Base-by-base conservation (phyloP, 64 coral and sea anemone species). In the Pachyseris speciosa region DNA sequence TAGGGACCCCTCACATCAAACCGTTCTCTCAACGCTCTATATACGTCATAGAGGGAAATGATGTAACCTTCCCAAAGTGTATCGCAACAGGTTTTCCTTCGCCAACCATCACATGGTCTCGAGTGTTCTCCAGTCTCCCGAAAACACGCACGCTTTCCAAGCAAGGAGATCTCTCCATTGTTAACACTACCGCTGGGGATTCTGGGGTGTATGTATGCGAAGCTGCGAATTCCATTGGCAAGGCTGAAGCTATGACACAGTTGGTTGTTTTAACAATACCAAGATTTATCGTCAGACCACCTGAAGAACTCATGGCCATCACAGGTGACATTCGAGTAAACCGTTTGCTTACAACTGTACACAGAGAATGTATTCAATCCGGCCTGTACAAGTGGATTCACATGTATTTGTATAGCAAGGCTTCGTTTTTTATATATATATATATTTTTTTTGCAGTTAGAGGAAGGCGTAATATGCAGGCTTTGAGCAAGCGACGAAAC, bases 131-230 rank as follows among this genome's bases (percentile, higher is more conserved):
- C 10, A 83, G 69, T 45, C 60, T 92, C 7, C 79, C 89, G 20
- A 33, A 73, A 10, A 40, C 4, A 27, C 43, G 89, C 17, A 22
- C 12, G 7, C 2, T 84, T 27, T n/a, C 69, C 11, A 84, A 19
- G 11, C 7, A 75, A n/a, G 88, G 37, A 19, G 64, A 84, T 48
- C 47, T 92, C 15, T 44, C 31, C 38, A 92, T 92, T 20, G n/a
- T 66, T 29, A 75, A 50, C 28, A 55, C 67, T 13, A 57, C 26
- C 16, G 38, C n/a, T 9, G 59, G 33, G 2, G 89, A 92, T 70
- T 92, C 89, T 40, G 89, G 89, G 6, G 37, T 92, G 7, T 92
- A 92, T 49, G 11, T 74, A 26, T 92, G 89, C 15, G 31, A 84
- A 31, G 89, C 89, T 29, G 36, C 33, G n/a, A 92, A 92, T 44